Percentiles rank a stretch among this genome's conserved stretches.
phyloP scores from a whole-genome alignment of 2,888 invertebrate genomes.

The Frankliniella fusca region DNA sequence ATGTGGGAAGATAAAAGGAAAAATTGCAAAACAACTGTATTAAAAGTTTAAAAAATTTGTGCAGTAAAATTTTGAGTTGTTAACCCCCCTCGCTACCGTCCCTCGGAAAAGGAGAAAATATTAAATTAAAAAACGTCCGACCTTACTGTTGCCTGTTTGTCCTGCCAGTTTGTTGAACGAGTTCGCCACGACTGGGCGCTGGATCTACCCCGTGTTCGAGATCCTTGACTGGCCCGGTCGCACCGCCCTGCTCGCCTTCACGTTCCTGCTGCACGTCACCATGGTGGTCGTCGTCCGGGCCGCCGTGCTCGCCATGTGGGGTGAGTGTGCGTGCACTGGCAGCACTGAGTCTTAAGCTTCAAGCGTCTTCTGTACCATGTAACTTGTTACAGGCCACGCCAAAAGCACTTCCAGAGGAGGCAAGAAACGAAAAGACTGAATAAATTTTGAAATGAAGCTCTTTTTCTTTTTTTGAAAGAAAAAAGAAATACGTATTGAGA shows the following conservation, averaged over 20 bases:
- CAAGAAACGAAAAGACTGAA: conserved; percentile 1
- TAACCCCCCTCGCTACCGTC: no score
- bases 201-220: conserved; percentile 55
- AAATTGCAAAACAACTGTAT: no score
- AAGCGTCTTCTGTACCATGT: not conserved
- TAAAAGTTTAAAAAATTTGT: no score
- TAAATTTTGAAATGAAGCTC: not conserved
- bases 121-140: no score
- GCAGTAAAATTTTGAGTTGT: no score
- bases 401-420: not conserved
- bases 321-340: conserved; percentile 33
- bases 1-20: no score
- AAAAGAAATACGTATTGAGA: not conserved
- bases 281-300: conserved; percentile 34
- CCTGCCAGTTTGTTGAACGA: conserved; percentile 47
- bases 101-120: no score
- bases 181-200: conserved; percentile 50
- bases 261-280: conserved; percentile 30
- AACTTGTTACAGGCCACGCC: not conserved
- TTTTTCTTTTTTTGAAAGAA: not conserved
- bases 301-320: conserved; percentile 37
- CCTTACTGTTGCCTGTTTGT: not conserved
- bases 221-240: conserved; percentile 53
- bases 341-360: not conserved
- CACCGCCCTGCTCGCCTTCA: conserved; percentile 33